These are phyloP conservation scores for Cryptomyrus ogoouensis DNA, from an alignment of 2,113 vertebrate genomes.

Conservation along the genomic window DNA sequence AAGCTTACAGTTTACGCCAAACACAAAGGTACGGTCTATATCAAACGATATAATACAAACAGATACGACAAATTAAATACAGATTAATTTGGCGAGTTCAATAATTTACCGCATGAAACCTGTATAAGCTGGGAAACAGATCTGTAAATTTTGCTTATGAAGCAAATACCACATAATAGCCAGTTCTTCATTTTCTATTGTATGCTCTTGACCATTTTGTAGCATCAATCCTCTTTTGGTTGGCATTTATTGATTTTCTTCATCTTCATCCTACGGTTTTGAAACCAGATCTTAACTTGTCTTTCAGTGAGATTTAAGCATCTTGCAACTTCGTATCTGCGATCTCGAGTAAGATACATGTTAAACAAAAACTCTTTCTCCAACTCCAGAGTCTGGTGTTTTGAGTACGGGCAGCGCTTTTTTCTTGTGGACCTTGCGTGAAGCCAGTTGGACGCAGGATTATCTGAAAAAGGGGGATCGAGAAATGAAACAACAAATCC, in stretches of 20 bases:
- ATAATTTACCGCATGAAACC: not conserved
- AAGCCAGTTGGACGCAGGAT: constrained; percentile 94
- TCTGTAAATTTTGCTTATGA: constrained; percentile 10
- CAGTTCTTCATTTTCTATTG: constrained; percentile 9
- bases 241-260: constrained; percentile 98
- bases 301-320: constrained; percentile 92
- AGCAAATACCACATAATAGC: constrained; percentile 15
- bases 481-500: constrained; percentile 28
- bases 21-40: constrained; percentile 49
- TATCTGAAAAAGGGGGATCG: constrained; percentile 65
- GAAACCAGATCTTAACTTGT: constrained; percentile 99
- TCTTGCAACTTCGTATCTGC: constrained; percentile 91
- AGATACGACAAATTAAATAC: constrained; percentile 60
- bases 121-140: not conserved
- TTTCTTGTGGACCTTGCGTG: constrained; percentile 95
- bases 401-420: constrained; percentile 94
- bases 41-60: constrained; percentile 73
- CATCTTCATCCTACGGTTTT: constrained; percentile 99
- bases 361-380: constrained; percentile 98
- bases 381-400: constrained; percentile 93
- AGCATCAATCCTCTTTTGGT: constrained; percentile 79
- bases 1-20: not conserved
- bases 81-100: constrained; percentile 67
- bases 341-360: constrained; percentile 98
- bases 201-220: not conserved